Percentiles rank a stretch among this genome's conserved stretches.
These are phyloP conservation scores for Harpagoxenus sublaevis DNA, from an alignment of 2,888 invertebrate species.

Conservation along the genomic window DNA sequence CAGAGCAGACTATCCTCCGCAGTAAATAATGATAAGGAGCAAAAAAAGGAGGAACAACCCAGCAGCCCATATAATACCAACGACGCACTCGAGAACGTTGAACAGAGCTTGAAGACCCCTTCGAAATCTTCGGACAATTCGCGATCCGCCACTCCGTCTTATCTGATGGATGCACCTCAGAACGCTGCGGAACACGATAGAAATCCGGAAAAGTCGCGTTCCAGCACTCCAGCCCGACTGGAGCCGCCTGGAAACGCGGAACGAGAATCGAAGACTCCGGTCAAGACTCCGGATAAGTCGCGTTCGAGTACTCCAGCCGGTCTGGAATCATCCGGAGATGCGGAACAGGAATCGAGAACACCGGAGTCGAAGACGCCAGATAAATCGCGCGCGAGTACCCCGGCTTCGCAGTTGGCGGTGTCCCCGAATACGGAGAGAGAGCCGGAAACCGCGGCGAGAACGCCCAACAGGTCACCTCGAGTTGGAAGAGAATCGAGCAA, in stretches of 20 bases:
- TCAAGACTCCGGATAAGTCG: constrained; percentile 44
- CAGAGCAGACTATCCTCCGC: constrained; percentile 34
- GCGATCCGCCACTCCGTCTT: constrained; percentile 14
- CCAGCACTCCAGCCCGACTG: constrained; percentile 20
- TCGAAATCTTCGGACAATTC: constrained; percentile 51
- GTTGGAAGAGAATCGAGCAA: background rate
- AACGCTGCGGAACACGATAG: constrained; percentile 18
- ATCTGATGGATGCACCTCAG: background rate
- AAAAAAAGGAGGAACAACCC: constrained; percentile 8
- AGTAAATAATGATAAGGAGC: background rate
- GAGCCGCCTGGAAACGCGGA: background rate
- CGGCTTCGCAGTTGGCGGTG: background rate
- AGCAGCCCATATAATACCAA: background rate
- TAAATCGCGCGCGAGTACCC: constrained; percentile 24
- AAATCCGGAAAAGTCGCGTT: constrained; percentile 40
- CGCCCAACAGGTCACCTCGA: constrained; percentile 30
- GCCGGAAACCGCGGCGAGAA: background rate
- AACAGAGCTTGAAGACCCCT: constrained; percentile 37
- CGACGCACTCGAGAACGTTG: background rate
- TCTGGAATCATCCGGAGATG: background rate
- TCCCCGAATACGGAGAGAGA: constrained; percentile 22
- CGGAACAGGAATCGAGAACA: constrained; percentile 19
- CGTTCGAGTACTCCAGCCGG: constrained; percentile 28
- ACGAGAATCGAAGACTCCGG: background rate
- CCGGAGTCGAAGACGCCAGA: constrained; percentile 11